These are phyloP conservation scores for Drosophila punjabiensis DNA, from an alignment of 1,140 invertebrate genomes.

Conservation along the genomic window DNA sequence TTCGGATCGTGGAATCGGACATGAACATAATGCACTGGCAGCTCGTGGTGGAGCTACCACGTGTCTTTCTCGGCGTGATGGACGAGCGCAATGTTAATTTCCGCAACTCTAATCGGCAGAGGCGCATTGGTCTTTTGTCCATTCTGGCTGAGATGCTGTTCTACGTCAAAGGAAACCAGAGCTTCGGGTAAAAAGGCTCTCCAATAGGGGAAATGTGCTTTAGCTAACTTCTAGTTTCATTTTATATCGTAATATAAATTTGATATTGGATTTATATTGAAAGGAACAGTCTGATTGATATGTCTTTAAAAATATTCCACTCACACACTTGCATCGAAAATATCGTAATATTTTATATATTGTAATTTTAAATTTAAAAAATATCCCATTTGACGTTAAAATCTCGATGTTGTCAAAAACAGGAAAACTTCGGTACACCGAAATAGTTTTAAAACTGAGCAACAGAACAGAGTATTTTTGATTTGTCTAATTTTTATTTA, in stretches of 20 bases:
- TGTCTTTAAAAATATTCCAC: too few species aligned
- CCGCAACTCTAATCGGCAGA: not conserved
- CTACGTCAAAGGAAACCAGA: not conserved
- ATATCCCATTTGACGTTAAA: too few species aligned
- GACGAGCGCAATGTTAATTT: not conserved
- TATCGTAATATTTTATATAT: too few species aligned
- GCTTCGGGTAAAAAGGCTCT: slow-evolving; percentile 2
- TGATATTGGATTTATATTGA: too few species aligned
- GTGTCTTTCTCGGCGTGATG: not conserved
- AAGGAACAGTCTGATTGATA: too few species aligned
- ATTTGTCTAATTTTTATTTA: too few species aligned
- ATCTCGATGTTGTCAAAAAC: too few species aligned
- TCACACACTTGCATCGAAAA: too few species aligned
- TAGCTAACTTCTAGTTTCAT: not conserved
- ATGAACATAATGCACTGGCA: slow-evolving; percentile 33
- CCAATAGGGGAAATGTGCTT: not conserved
- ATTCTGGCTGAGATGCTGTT: slow-evolving; percentile 37
- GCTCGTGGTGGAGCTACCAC: slow-evolving; percentile 18
- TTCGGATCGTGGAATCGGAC: slow-evolving; percentile 3
- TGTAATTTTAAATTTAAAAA: too few species aligned
- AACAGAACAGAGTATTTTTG: too few species aligned
- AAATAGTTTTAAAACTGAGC: too few species aligned
- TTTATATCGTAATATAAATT: not conserved
- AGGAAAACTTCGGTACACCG: too few species aligned
- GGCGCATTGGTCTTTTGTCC: slow-evolving; percentile 13